Evolutionary conservation across 2,888 invertebrate genomes (phyloP), one percentile per base, ranked within the genome.

Genomic region (Scaptomyza parva): DNA sequence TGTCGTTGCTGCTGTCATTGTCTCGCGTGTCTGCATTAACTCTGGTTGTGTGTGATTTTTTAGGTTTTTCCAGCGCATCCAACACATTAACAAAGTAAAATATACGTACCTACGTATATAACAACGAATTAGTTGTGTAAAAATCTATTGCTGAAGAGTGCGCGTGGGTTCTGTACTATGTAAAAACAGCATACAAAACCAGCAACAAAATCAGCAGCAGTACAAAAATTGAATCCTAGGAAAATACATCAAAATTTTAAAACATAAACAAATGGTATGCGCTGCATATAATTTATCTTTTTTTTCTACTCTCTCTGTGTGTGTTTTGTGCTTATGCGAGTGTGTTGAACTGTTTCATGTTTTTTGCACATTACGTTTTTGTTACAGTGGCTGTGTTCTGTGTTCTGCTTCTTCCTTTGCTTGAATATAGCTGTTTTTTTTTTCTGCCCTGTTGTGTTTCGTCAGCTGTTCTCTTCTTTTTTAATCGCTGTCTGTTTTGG

Each of bases 241-340:
- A 53, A 47, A 57, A 50, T 20, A 54, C 26, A 18, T 30, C 40
- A 48, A 57, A 14, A 11, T 14, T 44, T n/a, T 22, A 74, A 35
- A 85, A 82, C 71, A 75, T 78, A 85, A 81, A 85, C 81, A 87
- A 81, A 81, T 81, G 81, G 81, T 81, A 81, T 41, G 67, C 44
- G 40, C 6, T 30, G 37, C 45, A 33, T 57, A 44, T 53, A 28
- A 18, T 70, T 50, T 20, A 40, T 45, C 8, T 44, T 44, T 28
- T 22, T 35, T 22, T 41, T 28, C 39, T 26, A 30, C n/a, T 37
- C 33, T 35, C n/a, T 45, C 17, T 47, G 14, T 8, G n/a, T 48
- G 44, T 54, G 26, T 40, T 18, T 18, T 20, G 20, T 51, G 14
- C 33, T 20, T 26, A 7, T 33, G 40, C 45, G 39, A 22, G 17